Base-by-base conservation (phyloP, 2,797 vertebrate species). In the Notamacropus eugenii region DNA sequence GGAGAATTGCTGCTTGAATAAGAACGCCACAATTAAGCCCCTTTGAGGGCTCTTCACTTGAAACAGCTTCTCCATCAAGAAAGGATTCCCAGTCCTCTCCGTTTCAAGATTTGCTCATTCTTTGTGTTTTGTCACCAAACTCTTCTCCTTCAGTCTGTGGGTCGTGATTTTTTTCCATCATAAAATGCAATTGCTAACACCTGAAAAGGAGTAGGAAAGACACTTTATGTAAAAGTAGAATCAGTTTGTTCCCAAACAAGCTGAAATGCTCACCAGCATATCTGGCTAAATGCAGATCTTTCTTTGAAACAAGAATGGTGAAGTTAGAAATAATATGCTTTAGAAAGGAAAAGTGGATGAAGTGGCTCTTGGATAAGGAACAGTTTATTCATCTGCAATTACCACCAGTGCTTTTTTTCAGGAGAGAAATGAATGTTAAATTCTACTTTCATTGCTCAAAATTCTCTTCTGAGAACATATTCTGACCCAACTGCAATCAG, bases 41-140 rank as follows among this genome's bases (percentile, higher is more conserved):
- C 67, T 74, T 95, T 97, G 96, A 97, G 91, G 62, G 27, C 50
- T 94, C 93, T 95, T 94, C 94, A 92, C 93, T 96, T 96, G 93
- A 93, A 97, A 87, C 24, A 50, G 40, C 57, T 54, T 90, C 94
- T 96, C 92, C 90, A 58, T 93, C 96, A 98, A 97, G 93, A 0
- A 1, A 97, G 93, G 97, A 46, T 98, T 97, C 97, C 94, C 91
- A 93, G 95, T 94, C 52, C 58, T 97, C 91, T 97, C 62, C 57
- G 94, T 62, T 92, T 93, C 94, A 95, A 94, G 91, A 97, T 97
- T 93, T 96, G 96, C 87, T 97, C 95, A 95, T 0, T 0, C 90
- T 95, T 93, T 31, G 55, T 95, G 87, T 95, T 96, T 96, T 92
- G 58, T 95, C 95, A 98, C 91, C 96, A 2, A 0, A 91, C 93